These are phyloP conservation scores for Tenthredo notha DNA, from an alignment of 2,888 invertebrate species.

Conservation along the genomic window DNA sequence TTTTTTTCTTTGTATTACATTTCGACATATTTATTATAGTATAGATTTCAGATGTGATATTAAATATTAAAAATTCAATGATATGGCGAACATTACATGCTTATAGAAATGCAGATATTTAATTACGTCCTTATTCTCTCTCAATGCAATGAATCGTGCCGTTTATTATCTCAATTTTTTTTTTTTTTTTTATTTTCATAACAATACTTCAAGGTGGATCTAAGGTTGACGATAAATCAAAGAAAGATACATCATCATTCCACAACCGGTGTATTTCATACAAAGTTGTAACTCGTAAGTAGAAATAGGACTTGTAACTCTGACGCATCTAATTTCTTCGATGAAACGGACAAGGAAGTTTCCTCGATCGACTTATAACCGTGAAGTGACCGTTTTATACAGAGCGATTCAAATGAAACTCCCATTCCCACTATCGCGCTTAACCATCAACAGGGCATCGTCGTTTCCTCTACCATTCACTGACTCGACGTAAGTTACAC, in stretches of 20 bases:
- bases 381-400: neutral
- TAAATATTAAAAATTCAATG: neutral
- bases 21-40: neutral
- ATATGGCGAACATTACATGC: neutral
- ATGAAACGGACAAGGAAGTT: slow-evolving; percentile 35
- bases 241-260: no score
- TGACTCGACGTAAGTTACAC: neutral
- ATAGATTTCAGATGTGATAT: neutral
- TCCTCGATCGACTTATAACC: neutral
- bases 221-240: neutral
- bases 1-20: neutral
- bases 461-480: neutral
- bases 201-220: neutral
- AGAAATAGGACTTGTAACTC: neutral
- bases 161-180: neutral
- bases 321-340: slow-evolving; percentile 16
- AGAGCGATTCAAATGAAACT: neutral
- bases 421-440: neutral
- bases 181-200: neutral
- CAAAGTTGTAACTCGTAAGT: neutral
- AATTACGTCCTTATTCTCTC: neutral
- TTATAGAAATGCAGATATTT: neutral
- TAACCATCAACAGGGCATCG: neutral
- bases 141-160: neutral
- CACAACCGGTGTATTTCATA: neutral